phyloP scores from a whole-genome alignment of 2,113 vertebrate genomes.

The Chauna torquata region DNA sequence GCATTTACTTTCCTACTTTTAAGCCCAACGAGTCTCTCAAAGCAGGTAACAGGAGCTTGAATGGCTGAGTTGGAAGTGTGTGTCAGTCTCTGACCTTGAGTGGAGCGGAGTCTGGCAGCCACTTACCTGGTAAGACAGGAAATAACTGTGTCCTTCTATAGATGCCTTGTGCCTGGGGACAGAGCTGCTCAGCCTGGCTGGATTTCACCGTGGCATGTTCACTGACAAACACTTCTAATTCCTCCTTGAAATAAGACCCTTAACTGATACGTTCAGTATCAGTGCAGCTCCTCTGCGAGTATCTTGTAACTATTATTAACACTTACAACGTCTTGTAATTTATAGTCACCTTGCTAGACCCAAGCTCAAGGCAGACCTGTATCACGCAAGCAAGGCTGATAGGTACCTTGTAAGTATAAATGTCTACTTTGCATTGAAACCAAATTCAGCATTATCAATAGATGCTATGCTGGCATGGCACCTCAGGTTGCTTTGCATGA shows the following conservation, averaged over 20 bases:
- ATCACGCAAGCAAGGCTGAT: background rate
- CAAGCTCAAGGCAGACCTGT: background rate
- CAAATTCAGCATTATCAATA: background rate
- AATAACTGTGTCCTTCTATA: background rate
- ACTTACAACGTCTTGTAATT: background rate
- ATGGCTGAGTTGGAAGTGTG: background rate
- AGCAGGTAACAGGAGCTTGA: background rate
- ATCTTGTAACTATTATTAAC: background rate
- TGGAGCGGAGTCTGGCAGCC: background rate
- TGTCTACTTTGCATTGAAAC: background rate
- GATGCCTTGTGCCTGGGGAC: background rate
- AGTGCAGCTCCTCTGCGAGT: background rate
- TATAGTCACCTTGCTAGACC: background rate
- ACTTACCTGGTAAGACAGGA: constrained; percentile 45
- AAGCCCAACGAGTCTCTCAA: constrained; percentile 5
- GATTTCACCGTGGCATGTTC: background rate
- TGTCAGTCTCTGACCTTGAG: constrained; percentile 22
- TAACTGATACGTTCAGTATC: background rate
- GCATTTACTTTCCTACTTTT: background rate
- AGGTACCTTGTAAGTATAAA: background rate
- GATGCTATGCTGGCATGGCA: background rate
- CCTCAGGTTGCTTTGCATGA: background rate
- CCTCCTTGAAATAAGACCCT: constrained; percentile 11
- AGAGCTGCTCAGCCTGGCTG: background rate
- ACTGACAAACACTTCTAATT: background rate